Evolutionary conservation across 2,113 vertebrate species (phyloP).

Genomic region (Crocuta crocuta): DNA sequence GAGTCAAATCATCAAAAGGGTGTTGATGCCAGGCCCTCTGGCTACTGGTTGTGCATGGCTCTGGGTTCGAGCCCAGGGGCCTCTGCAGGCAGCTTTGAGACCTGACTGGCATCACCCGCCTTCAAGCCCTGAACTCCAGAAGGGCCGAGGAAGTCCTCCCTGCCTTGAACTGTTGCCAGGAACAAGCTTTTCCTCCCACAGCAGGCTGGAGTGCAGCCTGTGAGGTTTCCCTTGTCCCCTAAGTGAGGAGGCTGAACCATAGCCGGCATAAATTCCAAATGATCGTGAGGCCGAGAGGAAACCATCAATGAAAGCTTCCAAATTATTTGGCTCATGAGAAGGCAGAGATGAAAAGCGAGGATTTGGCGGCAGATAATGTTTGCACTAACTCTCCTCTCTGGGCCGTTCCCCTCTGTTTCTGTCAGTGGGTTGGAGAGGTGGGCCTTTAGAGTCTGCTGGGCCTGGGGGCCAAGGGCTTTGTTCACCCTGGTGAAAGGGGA

Average conservation of each 20-base stretch:
- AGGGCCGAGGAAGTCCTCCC: background rate
- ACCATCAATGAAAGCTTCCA: background rate
- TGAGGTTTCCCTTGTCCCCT: slow-evolving; percentile 50
- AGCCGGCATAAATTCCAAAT: background rate
- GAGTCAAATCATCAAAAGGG: background rate
- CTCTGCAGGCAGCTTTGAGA: background rate
- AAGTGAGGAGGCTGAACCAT: slow-evolving; percentile 56
- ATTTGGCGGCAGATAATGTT: background rate
- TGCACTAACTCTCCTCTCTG: background rate
- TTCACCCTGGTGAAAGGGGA: background rate
- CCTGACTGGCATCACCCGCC: background rate
- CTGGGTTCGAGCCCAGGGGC: background rate
- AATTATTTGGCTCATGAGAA: slow-evolving; percentile 49
- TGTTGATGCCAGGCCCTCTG: background rate
- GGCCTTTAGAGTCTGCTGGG: background rate
- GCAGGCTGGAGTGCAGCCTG: slow-evolving; percentile 62
- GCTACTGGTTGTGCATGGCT: background rate
- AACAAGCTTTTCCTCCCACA: slow-evolving; percentile 26
- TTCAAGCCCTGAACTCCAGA: background rate
- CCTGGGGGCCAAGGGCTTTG: background rate
- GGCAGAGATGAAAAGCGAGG: background rate
- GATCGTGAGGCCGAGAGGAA: background rate
- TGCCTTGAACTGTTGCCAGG: slow-evolving; percentile 35
- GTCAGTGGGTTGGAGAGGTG: background rate
- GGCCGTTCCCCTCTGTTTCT: fast-evolving